Conservation (phyloP, 2,113 vertebrate species). For the Neolamprologus fasciatus region DNA sequence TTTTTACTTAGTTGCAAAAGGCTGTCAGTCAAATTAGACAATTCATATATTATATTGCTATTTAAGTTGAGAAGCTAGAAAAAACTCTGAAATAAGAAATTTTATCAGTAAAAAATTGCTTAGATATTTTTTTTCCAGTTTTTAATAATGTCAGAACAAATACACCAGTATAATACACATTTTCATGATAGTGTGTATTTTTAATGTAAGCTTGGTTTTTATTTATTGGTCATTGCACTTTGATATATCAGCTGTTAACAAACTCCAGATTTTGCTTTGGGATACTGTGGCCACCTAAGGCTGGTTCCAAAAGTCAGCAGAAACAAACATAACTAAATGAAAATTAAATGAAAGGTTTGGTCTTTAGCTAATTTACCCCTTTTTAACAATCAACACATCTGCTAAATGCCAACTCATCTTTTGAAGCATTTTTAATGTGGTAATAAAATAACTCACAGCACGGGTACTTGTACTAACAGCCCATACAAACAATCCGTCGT, state of each 20-base stretch:
- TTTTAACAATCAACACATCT: neutral
- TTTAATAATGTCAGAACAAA: neutral
- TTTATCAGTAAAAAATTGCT: neutral
- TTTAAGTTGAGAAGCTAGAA: neutral
- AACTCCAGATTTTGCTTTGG: neutral
- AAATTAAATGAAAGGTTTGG: neutral
- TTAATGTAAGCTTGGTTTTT: neutral
- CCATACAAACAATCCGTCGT: neutral
- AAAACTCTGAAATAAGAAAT: neutral
- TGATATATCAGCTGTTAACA: neutral
- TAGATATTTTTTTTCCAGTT: neutral
- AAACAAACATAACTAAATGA: neutral
- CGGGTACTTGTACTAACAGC: neutral
- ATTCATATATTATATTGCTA: neutral
- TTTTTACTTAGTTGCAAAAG: neutral
- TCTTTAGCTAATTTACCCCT: neutral
- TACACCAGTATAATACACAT: neutral
- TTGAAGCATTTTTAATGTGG: neutral
- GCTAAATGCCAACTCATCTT: neutral
- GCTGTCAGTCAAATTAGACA: neutral
- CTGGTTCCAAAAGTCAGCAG: accelerated
- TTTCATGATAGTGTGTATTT: neutral
- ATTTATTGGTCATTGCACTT: neutral
- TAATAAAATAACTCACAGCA: neutral
- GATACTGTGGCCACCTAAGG: neutral